Conservation (phyloP, 2,113 vertebrate species). For the Vidua chalybeata region DNA sequence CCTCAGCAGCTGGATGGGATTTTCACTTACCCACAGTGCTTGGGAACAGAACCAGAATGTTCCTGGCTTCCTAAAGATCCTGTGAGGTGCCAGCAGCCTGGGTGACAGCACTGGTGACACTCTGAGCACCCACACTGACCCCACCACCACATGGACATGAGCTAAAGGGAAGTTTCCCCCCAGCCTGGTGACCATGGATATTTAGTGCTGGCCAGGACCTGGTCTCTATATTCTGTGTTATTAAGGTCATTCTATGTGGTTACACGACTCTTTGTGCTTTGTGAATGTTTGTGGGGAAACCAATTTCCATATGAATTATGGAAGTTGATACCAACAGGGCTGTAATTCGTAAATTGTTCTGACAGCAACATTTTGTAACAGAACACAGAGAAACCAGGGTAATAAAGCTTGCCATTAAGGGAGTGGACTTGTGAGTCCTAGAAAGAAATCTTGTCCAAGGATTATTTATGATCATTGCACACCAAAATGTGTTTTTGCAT, state of each 20-base stretch:
- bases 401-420: conserved; percentile 30
- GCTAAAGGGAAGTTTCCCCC: background rate
- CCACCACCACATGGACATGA: background rate
- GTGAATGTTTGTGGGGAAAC: background rate
- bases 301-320: conserved; percentile 6
- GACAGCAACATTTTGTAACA: conserved; percentile 23
- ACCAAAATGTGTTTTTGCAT: conserved; percentile 55
- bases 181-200: background rate
- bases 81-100: background rate
- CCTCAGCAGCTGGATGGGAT: background rate
- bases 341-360: conserved; percentile 10
- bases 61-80: conserved; percentile 5
- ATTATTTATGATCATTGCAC: conserved; percentile 57
- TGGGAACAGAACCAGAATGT: conserved; percentile 21
- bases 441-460: conserved; percentile 35
- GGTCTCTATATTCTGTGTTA: background rate
- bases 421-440: conserved; percentile 23
- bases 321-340: background rate
- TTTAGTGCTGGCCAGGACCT: background rate
- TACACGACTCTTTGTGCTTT: background rate
- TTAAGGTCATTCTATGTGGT: background rate
- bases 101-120: background rate
- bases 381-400: conserved; percentile 11
- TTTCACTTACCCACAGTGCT: background rate
- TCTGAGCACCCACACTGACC: background rate